A percentile compares a stretch with the other conserved stretches of the same genome.
These are phyloP conservation scores for Aldrovandia affinis DNA, from an alignment of 2,797 vertebrate genomes.

Conservation along the genomic window DNA sequence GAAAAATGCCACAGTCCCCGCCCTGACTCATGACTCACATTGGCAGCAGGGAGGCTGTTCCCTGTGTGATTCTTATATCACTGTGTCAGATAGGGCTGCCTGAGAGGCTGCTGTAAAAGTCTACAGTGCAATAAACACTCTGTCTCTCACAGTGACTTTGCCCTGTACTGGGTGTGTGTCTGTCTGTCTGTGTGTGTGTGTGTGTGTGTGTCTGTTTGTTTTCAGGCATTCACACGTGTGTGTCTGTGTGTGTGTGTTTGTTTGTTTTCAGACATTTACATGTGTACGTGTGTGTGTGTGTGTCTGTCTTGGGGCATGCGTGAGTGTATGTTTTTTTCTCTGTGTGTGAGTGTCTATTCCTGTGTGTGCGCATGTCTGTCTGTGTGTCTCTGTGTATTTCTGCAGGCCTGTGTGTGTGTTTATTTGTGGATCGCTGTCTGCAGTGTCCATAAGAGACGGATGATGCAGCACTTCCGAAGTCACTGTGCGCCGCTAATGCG, in stretches of 20 bases:
- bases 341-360: too few relatives aligned
- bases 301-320: background rate
- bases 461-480: background rate
- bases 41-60: background rate
- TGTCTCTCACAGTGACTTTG: too few relatives aligned
- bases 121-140: background rate
- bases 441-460: background rate
- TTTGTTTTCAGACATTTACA: conserved; percentile 9
- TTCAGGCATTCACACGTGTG: background rate
- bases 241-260: conserved; percentile 29
- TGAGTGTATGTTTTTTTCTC: too few relatives aligned
- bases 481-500: background rate
- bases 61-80: background rate
- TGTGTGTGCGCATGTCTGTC: too few relatives aligned
- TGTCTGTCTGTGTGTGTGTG: conserved; percentile 15
- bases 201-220: background rate
- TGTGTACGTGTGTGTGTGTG: conserved; percentile 13
- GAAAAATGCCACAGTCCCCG: background rate
- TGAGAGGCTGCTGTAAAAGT: background rate
- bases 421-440: background rate
- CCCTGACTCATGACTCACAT: background rate
- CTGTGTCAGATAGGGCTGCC: background rate
- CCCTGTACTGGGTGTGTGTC: background rate
- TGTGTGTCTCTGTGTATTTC: too few relatives aligned
- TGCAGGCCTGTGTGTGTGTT: background rate